Evolutionary conservation across 2,113 vertebrate genomes (phyloP).

Genomic region (Pantherophis guttatus): DNA sequence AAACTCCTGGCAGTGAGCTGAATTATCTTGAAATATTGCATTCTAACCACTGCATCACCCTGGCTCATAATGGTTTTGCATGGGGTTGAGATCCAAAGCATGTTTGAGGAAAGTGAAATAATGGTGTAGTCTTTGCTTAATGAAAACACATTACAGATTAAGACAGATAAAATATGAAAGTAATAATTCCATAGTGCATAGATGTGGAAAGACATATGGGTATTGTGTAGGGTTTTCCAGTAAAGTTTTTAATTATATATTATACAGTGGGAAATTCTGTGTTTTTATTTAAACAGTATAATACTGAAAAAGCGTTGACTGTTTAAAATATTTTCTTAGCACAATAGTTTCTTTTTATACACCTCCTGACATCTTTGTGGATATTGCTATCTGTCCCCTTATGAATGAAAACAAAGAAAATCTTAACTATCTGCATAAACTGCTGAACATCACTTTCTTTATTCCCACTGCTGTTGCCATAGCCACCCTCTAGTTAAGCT

Average conservation of each 20-base stretch:
- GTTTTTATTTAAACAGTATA: constrained; percentile 2
- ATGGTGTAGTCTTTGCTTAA: fast-evolving
- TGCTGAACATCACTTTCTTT: constrained; percentile 8
- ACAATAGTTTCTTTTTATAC: background rate
- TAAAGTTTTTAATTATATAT: background rate
- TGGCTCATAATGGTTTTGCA: constrained; percentile 17
- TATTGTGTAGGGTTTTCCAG: constrained; percentile 11
- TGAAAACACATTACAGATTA: background rate
- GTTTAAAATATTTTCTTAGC: constrained; percentile 12
- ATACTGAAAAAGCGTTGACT: constrained; percentile 33
- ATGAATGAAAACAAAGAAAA: constrained; percentile 44
- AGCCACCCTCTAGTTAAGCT: constrained; percentile 60
- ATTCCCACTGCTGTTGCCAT: constrained; percentile 62
- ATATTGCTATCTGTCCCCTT: constrained; percentile 32
- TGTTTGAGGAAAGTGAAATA: constrained; percentile 11
- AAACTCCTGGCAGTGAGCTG: too few species aligned
- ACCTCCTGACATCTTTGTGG: background rate
- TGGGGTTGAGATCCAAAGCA: constrained; percentile 25
- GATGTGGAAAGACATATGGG: background rate
- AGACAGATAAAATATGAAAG: background rate
- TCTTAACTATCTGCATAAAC: constrained; percentile 18
- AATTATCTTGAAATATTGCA: too few species aligned
- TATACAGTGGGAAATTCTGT: background rate
- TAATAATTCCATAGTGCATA: background rate
- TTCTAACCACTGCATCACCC: too few species aligned